Evolutionary conservation across 2,888 invertebrate genomes (phyloP).

Genomic region (Unio delphinus): DNA sequence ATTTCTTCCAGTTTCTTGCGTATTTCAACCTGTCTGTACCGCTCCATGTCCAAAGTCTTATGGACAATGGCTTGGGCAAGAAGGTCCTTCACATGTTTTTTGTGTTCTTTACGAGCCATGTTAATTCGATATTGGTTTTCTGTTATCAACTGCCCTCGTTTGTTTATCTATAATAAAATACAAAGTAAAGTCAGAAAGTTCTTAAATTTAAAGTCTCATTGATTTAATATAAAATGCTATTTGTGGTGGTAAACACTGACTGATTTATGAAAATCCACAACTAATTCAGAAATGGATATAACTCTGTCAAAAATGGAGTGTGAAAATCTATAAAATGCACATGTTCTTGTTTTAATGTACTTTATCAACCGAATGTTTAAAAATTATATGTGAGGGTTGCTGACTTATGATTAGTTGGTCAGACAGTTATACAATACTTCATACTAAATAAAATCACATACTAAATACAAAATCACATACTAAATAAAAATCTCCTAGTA

Average conservation of each 20-base stretch:
- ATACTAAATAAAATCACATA: too few species aligned
- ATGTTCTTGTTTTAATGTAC: too few species aligned
- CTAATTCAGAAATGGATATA: too few species aligned
- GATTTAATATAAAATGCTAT: background rate
- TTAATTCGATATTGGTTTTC: conserved; percentile 67
- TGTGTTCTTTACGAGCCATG: conserved; percentile 68
- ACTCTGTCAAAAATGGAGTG: too few species aligned
- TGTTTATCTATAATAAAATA: conserved; percentile 55
- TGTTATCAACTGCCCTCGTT: conserved; percentile 64
- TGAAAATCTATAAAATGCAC: too few species aligned
- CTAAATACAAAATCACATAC: too few species aligned
- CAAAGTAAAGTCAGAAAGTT: background rate
- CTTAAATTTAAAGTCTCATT: background rate
- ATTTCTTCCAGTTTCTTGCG: conserved; percentile 70
- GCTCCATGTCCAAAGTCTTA: conserved; percentile 69
- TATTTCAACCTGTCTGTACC: conserved; percentile 65
- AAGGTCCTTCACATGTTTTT: conserved; percentile 69
- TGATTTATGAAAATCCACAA: too few species aligned
- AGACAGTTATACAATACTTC: too few species aligned
- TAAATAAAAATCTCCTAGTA: too few species aligned
- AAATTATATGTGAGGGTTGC: too few species aligned
- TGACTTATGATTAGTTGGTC: too few species aligned
- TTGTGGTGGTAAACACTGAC: background rate
- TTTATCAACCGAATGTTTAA: too few species aligned
- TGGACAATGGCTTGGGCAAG: conserved; percentile 71